Base-by-base conservation (phyloP, 2,113 vertebrate genomes). In the Coptodon bakossiorum region DNA sequence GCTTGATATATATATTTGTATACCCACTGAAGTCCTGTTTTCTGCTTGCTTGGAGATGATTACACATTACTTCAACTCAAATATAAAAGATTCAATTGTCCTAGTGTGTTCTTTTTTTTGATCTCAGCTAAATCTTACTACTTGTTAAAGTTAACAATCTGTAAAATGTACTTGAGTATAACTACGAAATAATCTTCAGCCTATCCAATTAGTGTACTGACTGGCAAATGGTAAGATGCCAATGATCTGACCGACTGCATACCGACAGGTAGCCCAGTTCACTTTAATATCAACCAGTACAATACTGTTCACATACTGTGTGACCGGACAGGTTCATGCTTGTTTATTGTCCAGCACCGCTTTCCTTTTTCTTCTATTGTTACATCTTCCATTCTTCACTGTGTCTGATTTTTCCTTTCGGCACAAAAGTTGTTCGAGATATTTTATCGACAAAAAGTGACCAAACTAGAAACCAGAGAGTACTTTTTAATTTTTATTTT, bases 111-210 rank as follows among this genome's bases (percentile, higher is more conserved):
- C 8, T 48, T 11, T 73, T 1, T 76, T 76, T 48, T 48, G 0
- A 76, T 45, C 24, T 17, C 24, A 48, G 68, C 24, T 48, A 48
- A 76, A 17, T 63, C 16, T 63, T 36, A 63, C 59, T 63, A 36
- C 6, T 63, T 48, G 14, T 76, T 48, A 48, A 48, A 19, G 8
- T 16, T 48, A 76, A 48, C 22, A 76, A 76, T 45, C 5, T 1
- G 24, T 0, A 48, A 48, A 29, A 48, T 73, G 40, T 27, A 27
- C 13, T 76, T 76, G 24, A 27, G 0, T n/a, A 24, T 4, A 16
- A 24, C 0, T 71, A 0, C 5, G 0, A 38, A 9, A 13, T 24
- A 43, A 27, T 45, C n/a, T 16, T 71, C 38, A 71, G 12, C 13
- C 54, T 1, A 40, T 73, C 22, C 10, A 76, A 76, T 10, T 24